These are phyloP conservation scores for Cavia porcellus DNA, from an alignment of 2,113 vertebrate genomes.

Conservation along the genomic window DNA sequence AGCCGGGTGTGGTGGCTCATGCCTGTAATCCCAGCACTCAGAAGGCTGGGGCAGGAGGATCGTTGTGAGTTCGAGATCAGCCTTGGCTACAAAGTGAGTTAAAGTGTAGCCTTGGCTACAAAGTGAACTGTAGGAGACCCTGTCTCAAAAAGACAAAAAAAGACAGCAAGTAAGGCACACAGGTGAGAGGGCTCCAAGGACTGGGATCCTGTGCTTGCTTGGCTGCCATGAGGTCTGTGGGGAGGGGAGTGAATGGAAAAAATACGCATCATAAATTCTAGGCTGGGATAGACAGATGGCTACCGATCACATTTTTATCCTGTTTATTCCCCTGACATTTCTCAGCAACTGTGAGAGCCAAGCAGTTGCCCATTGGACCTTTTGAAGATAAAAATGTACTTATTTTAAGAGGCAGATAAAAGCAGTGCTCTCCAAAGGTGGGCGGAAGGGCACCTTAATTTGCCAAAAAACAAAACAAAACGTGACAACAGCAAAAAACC, in stretches of 20 bases:
- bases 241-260: accelerated
- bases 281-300: accelerated
- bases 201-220: not conserved
- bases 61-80: no score
- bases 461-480: not conserved
- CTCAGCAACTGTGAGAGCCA: not conserved
- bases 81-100: no score
- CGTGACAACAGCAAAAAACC: no score
- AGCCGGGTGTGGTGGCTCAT: not conserved
- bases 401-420: not conserved
- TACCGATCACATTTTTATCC: accelerated
- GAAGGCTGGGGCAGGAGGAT: no score
- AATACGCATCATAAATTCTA: accelerated
- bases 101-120: no score
- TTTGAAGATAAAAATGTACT: not conserved
- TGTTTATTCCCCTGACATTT: accelerated
- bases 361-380: accelerated
- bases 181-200: accelerated
- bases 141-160: no score
- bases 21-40: no score
- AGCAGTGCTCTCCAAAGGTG: not conserved
- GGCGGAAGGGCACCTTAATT: not conserved
- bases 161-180: not conserved
- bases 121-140: no score
- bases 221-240: accelerated